Evolutionary conservation across 2,113 vertebrate species (phyloP).

Genomic region (Eolophus roseicapilla): DNA sequence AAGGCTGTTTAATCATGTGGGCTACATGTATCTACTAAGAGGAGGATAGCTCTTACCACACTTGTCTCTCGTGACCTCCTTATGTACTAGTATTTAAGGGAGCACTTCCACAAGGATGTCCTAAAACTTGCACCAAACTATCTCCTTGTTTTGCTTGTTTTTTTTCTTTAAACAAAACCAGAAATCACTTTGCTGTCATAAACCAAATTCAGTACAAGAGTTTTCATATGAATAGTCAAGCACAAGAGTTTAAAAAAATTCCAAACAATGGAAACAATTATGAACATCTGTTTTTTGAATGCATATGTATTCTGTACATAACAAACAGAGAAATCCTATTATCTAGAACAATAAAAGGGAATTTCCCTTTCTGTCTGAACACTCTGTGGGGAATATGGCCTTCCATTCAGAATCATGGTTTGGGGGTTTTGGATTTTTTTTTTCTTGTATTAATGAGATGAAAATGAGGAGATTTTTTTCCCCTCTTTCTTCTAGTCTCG

Average conservation of each 20-base stretch:
- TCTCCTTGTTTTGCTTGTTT: background rate
- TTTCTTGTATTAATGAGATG: background rate
- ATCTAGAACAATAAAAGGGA: conserved; percentile 49
- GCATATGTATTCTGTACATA: conserved; percentile 60
- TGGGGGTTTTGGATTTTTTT: background rate
- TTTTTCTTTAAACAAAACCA: background rate
- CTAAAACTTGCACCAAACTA: background rate
- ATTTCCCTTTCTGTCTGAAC: conserved; percentile 43
- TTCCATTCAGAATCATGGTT: conserved; percentile 10
- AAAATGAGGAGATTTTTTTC: background rate
- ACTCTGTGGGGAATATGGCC: background rate
- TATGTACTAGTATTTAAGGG: background rate
- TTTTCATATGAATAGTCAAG: conserved; percentile 33
- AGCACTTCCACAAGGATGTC: background rate
- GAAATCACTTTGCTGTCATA: conserved; percentile 43
- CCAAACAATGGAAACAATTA: background rate
- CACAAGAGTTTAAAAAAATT: conserved; percentile 15
- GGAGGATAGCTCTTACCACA: background rate
- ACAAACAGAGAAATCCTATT: conserved; percentile 40
- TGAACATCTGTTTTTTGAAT: conserved; percentile 22
- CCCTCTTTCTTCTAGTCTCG: fast-evolving
- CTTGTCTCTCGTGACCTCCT: background rate
- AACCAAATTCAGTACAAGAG: background rate
- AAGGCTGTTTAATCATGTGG: background rate
- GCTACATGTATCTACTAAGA: background rate